A percentile compares a stretch with the other conserved stretches of the same genome.
These are phyloP conservation scores for Zygaena filipendulae DNA, from an alignment of 2,888 invertebrate genomes.

Conservation along the genomic window DNA sequence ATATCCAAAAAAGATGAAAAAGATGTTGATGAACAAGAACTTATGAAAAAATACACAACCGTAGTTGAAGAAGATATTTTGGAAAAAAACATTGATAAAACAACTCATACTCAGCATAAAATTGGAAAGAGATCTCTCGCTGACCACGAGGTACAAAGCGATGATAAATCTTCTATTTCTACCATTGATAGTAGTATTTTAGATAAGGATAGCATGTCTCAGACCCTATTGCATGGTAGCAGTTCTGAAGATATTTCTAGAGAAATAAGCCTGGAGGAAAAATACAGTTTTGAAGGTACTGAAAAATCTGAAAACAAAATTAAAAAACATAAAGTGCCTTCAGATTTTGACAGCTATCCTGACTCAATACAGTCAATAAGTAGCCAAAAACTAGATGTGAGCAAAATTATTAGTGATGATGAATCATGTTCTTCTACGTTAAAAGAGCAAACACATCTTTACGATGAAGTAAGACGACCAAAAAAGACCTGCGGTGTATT, in stretches of 20 bases:
- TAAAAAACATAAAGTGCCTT: slow-evolving; percentile 11
- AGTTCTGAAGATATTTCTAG: slow-evolving; percentile 55
- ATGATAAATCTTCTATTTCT: slow-evolving; percentile 25
- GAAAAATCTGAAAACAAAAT: slow-evolving; percentile 39
- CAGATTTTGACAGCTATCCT: slow-evolving; percentile 16
- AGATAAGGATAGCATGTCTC: slow-evolving; percentile 27
- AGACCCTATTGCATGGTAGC: slow-evolving; percentile 30
- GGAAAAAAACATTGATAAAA: too few species aligned
- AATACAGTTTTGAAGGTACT: slow-evolving; percentile 46
- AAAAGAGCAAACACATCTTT: too few species aligned
- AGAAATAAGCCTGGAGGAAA: slow-evolving; percentile 55
- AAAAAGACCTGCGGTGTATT: too few species aligned
- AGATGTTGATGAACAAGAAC: slow-evolving; percentile 21
- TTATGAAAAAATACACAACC: too few species aligned
- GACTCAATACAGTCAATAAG: slow-evolving; percentile 23
- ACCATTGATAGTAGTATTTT: slow-evolving; percentile 28
- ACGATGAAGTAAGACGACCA: too few species aligned
- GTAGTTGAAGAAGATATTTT: too few species aligned
- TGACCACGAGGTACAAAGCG: too few species aligned
- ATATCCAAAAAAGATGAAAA: slow-evolving; percentile 13
- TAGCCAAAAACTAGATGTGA: slow-evolving; percentile 19
- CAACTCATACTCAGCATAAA: too few species aligned
- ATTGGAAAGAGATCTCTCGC: too few species aligned
- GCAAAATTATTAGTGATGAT: slow-evolving; percentile 18
- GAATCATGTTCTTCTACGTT: slow-evolving; percentile 17